Percentiles rank a stretch among this genome's conserved stretches.
phyloP scores from a whole-genome alignment of 2,888 invertebrate genomes.

The Caenorhabditis sp. region DNA sequence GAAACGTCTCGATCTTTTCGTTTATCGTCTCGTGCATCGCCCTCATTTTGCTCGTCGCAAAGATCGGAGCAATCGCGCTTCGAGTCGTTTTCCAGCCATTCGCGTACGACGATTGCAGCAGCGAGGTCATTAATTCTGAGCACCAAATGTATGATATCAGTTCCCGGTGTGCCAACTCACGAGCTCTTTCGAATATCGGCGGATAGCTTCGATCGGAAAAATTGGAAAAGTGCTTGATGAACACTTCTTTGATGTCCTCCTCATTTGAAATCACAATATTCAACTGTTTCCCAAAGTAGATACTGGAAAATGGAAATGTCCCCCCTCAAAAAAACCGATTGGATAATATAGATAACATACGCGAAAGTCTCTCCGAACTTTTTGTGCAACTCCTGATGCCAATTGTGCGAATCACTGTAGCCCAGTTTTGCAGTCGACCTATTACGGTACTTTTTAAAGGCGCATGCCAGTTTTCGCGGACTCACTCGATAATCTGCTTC shows the following conservation, averaged over 20 bases:
- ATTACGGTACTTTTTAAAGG: conserved; percentile 12
- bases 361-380: conserved; percentile 58
- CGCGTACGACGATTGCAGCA: conserved; percentile 28
- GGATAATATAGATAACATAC: neutral
- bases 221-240: conserved; percentile 72
- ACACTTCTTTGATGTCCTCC: conserved; percentile 69
- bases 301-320: conserved; percentile 22
- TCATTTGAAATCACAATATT: conserved; percentile 63
- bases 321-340: neutral
- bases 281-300: conserved; percentile 65
- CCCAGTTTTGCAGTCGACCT: conserved; percentile 27
- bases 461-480: too few species aligned
- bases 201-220: conserved; percentile 67
- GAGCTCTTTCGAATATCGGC: conserved; percentile 44
- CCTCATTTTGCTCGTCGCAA: conserved; percentile 60
- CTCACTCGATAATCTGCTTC: conserved; percentile 46
- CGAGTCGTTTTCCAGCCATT: conserved; percentile 45
- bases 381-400: conserved; percentile 32
- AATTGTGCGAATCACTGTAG: conserved; percentile 50
- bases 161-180: conserved; percentile 11
- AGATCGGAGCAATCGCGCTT: conserved; percentile 36
- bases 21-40: conserved; percentile 56
- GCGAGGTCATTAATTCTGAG: conserved; percentile 19
- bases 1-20: conserved; percentile 56
- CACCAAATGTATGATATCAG: neutral